Evolutionary conservation across 2,113 vertebrate species (phyloP), one percentile per base, ranked within the genome.

Genomic region (Seriola quinqueradiata): DNA sequence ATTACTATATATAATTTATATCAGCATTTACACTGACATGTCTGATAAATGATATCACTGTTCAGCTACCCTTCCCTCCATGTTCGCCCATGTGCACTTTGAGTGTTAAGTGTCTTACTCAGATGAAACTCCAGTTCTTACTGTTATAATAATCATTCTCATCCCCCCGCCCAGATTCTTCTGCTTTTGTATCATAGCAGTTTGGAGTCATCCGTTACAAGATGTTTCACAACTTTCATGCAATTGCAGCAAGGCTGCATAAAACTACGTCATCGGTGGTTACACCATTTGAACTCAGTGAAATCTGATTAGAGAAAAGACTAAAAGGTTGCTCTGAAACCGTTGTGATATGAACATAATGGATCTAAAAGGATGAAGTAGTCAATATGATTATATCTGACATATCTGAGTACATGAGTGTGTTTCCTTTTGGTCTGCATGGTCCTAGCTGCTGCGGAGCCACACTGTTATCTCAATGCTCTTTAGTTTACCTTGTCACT

Each of bases 81-180:
- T 40, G 21, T 54, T 5, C 2, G 8, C 17, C 50, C 10, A 3
- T 34, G 42, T 61, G 42, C 28, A 42, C 23, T 40, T 55, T n/a
- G 32, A 19, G 68, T 63, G 76, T 79, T 87, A 42, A 67, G 21
- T 32, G 14, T 61, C 58, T 77, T n/a, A 64, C 58, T 79, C 67
- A 81, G 40, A 83, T 28, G 14, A 25, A n/a, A 0, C 4, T 82
- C 36, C 32, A 54, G 46, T 57, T 72, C 9, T 65, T 65, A 32
- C 16, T 11, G 9, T 63, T 77, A 32, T 32, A 21, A 21, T 73
- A 10, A 19, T 64, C 54, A 66, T 57, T 54, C 12, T 34, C 54
- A 4, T 19, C 3, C 2, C 3, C 77, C 52, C 42, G 8, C 70
- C 64, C 76, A 66, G 44, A 61, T 61, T 79, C 69, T 64, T 55